Conservation (phyloP, 2,888 invertebrate genomes). For the Diachrysia chrysitis region DNA sequence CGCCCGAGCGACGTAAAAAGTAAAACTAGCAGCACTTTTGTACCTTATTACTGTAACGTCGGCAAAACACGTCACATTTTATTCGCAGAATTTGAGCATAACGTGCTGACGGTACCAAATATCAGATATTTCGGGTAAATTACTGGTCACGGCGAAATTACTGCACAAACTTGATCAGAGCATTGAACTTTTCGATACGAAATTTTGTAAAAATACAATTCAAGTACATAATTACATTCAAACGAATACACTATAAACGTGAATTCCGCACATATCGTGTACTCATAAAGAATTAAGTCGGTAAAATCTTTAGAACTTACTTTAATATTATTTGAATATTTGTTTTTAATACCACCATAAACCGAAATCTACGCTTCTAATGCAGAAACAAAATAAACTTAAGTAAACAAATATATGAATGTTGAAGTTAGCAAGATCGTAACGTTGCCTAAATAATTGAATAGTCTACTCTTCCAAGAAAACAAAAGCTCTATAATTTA, state of each 20-base stretch:
- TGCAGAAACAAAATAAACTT: slow-evolving; percentile 29
- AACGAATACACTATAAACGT: slow-evolving; percentile 28
- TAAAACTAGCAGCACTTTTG: slow-evolving; percentile 27
- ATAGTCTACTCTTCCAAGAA: slow-evolving; percentile 1
- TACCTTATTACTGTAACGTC: slow-evolving; percentile 40
- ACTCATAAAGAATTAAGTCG: neutral
- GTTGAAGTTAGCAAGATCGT: neutral
- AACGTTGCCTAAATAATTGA: slow-evolving; percentile 12
- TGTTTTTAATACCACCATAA: slow-evolving; percentile 30
- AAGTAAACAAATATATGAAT: slow-evolving; percentile 25
- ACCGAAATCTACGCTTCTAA: slow-evolving; percentile 28
- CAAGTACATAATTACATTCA: slow-evolving; percentile 23
- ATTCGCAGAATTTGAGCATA: slow-evolving; percentile 50
- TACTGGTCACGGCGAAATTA: slow-evolving; percentile 63
- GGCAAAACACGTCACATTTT: slow-evolving; percentile 65
- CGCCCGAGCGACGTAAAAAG: slow-evolving; percentile 41
- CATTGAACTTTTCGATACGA: slow-evolving; percentile 68
- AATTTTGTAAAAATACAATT: slow-evolving; percentile 26
- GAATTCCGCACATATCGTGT: slow-evolving; percentile 19
- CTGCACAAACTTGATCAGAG: slow-evolving; percentile 66
- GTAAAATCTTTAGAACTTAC: slow-evolving; percentile 12
- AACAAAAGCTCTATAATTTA: slow-evolving; percentile 39
- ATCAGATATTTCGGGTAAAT: slow-evolving; percentile 75
- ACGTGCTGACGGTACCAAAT: slow-evolving; percentile 67
- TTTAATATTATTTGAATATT: slow-evolving; percentile 20